Evolutionary conservation across 2,113 vertebrate genomes (phyloP).

Genomic region (Clinocottus analis): DNA sequence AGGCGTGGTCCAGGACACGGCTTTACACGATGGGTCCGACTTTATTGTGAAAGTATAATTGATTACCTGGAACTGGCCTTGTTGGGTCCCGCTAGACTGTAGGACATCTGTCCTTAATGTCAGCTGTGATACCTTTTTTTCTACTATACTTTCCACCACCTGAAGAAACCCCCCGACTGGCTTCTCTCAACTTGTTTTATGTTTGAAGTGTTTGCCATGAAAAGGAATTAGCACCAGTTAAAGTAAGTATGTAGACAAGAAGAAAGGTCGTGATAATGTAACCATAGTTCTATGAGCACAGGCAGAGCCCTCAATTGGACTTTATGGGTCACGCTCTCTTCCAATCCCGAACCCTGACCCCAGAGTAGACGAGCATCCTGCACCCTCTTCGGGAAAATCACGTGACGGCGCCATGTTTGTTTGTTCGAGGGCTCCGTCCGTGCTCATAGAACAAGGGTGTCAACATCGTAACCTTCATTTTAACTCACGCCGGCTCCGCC

Average conservation of each 20-base stretch:
- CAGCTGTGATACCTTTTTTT: constrained; percentile 24
- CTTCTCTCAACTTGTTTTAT: not conserved
- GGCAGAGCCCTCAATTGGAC: not conserved
- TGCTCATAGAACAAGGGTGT: not conserved
- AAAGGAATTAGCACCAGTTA: not conserved
- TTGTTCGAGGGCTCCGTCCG: not conserved
- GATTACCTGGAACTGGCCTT: constrained; percentile 45
- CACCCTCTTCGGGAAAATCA: too few species aligned
- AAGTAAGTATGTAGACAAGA: not conserved
- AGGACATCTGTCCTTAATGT: constrained; percentile 50
- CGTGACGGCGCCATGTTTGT: too few species aligned
- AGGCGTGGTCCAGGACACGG: constrained; percentile 31
- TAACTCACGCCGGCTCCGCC: not conserved
- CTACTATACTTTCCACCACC: not conserved
- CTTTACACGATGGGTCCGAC: constrained; percentile 37
- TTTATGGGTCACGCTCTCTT: not conserved
- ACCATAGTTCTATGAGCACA: not conserved
- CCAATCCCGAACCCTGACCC: not conserved
- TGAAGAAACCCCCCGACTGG: not conserved
- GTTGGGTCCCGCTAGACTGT: constrained; percentile 36
- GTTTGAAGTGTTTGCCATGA: not conserved
- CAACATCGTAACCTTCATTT: not conserved
- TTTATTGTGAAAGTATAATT: constrained; percentile 47
- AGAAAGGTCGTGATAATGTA: not conserved
- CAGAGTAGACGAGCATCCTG: too few species aligned